These are phyloP conservation scores for Tyto alba DNA, from an alignment of 2,113 vertebrate genomes.

Conservation along the genomic window DNA sequence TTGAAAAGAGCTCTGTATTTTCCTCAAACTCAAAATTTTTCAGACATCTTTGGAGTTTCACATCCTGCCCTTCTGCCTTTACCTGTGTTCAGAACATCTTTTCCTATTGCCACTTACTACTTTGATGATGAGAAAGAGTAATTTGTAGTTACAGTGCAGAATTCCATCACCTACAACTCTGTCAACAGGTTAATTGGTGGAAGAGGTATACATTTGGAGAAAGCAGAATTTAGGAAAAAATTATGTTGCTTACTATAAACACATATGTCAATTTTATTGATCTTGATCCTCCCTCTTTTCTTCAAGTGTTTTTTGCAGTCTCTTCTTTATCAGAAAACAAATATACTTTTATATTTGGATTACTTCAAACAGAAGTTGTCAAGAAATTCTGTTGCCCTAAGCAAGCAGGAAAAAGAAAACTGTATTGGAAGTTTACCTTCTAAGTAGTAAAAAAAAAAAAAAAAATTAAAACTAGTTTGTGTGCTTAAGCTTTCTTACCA, in stretches of 20 bases:
- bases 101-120: neutral
- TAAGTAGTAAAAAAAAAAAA: neutral
- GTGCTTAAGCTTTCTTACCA: neutral
- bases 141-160: neutral
- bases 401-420: neutral
- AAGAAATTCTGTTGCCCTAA: neutral
- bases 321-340: neutral
- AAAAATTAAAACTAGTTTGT: neutral
- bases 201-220: neutral
- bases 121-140: neutral
- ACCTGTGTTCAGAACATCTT: neutral
- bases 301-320: neutral
- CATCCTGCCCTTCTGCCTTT: neutral
- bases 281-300: neutral
- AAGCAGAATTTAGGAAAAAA: neutral
- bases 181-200: neutral
- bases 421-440: neutral
- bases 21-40: neutral
- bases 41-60: neutral
- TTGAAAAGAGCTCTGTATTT: neutral
- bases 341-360: neutral
- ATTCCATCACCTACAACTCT: neutral
- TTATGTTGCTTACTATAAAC: neutral
- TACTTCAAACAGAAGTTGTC: conserved; percentile 4
- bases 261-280: neutral